Conservation (phyloP, 2,888 invertebrate species). For the Melanchra persicariae region DNA sequence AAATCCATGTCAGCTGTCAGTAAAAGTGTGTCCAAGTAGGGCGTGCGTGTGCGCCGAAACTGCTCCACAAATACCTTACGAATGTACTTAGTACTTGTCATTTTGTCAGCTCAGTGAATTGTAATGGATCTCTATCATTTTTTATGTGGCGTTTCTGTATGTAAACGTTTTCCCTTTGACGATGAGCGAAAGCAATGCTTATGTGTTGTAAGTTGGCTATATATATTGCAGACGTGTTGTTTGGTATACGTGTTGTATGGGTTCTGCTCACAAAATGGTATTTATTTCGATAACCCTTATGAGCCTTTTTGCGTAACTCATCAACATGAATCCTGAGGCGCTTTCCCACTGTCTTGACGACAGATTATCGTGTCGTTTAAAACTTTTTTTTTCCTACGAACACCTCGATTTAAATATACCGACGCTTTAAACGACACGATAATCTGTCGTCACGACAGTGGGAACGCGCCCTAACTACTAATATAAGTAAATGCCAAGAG, state of each 20-base stretch:
- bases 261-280: not conserved
- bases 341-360: no score
- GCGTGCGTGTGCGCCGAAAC: conserved; percentile 58
- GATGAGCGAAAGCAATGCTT: conserved; percentile 35
- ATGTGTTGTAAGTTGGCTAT: conserved; percentile 2
- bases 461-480: no score
- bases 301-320: no score
- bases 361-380: no score
- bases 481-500: no score
- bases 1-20: conserved; percentile 43
- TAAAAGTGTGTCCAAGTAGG: conserved; percentile 56
- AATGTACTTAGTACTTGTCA: conserved; percentile 51
- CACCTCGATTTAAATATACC: no score
- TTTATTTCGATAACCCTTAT: not conserved
- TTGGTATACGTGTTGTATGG: not conserved
- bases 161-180: conserved; percentile 46
- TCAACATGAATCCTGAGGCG: no score
- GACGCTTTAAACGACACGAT: no score
- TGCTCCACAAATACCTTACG: conserved; percentile 47
- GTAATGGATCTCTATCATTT: conserved; percentile 55
- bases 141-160: conserved; percentile 42
- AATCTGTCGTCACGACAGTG: no score
- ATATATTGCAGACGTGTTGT: conserved; percentile 14
- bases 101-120: conserved; percentile 41
- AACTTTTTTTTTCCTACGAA: no score